Percentiles rank a stretch among this genome's conserved stretches.
phyloP scores from a whole-genome alignment of 2,888 invertebrate genomes.

The Synanthedon formicaeformis region DNA sequence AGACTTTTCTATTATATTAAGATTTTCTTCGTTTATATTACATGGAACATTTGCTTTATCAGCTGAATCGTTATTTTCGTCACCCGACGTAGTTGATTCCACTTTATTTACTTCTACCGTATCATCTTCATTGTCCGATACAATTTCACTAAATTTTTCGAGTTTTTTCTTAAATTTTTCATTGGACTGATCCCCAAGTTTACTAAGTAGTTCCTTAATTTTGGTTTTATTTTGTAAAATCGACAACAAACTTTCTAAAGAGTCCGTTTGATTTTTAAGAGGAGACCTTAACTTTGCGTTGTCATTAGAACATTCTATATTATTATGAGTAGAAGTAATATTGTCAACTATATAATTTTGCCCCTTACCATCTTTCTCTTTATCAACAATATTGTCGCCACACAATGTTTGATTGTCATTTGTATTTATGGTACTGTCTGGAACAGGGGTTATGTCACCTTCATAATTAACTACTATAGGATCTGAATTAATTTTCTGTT shows the following conservation, averaged over 20 bases:
- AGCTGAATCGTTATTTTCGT: conserved; percentile 1
- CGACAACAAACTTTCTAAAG: conserved; percentile 42
- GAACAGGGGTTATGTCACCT: conserved; percentile 22
- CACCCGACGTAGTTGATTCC: background rate
- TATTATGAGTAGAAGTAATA: conserved; percentile 34
- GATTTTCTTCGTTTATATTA: conserved; percentile 1
- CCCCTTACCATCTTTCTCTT: conserved; percentile 34
- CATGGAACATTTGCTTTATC: conserved; percentile 3
- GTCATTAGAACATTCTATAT: background rate
- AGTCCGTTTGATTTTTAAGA: conserved; percentile 21
- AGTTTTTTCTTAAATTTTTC: conserved; percentile 70
- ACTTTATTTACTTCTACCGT: background rate
- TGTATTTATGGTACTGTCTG: conserved; percentile 47
- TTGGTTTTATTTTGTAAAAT: conserved; percentile 59
- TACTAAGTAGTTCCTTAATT: conserved; percentile 55
- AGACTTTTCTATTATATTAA: background rate
- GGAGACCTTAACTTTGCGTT: background rate
- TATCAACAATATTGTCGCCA: conserved; percentile 13
- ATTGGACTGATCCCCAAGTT: conserved; percentile 50
- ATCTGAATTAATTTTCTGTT: background rate
- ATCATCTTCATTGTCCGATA: conserved; percentile 56
- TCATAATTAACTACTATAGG: conserved; percentile 6
- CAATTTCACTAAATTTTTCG: conserved; percentile 67
- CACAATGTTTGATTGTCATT: conserved; percentile 10
- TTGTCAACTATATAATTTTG: conserved; percentile 30